Conservation (phyloP, 1,140 invertebrate genomes). For the Amphibalanus amphitrite region DNA sequence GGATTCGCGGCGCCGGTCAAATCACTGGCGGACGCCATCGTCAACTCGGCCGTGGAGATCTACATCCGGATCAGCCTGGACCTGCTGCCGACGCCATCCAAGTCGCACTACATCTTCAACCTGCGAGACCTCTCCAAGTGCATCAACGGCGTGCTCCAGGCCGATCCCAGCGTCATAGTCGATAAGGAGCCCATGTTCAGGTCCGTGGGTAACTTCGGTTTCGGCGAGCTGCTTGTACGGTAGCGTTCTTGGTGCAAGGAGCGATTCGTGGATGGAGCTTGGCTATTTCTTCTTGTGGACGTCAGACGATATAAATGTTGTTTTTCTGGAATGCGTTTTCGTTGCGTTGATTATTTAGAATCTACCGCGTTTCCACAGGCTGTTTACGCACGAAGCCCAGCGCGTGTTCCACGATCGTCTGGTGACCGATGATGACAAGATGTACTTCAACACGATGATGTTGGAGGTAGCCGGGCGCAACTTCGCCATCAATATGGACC, state of each 20-base stretch:
- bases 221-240: no score
- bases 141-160: conserved; percentile 37
- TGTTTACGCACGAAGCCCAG: conserved; percentile 85
- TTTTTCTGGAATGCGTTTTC: no score
- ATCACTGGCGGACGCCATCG: conserved; percentile 26
- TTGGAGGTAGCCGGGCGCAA: conserved; percentile 33
- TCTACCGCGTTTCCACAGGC: conserved; percentile 30
- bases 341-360: no score
- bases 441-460: conserved; percentile 45
- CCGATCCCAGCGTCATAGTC: conserved; percentile 54
- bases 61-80: conserved; percentile 29
- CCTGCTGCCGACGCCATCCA: conserved; percentile 42
- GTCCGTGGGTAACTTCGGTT: no score
- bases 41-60: conserved; percentile 28
- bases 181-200: conserved; percentile 27
- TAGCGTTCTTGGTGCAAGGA: no score
- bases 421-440: conserved; percentile 48
- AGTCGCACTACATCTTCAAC: conserved; percentile 37
- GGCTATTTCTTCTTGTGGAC: no score
- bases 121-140: conserved; percentile 70
- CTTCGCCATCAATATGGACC: conserved; percentile 32
- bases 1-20: conserved; percentile 32
- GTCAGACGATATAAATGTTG: no score
- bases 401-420: conserved; percentile 80
- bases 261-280: no score